A percentile compares a stretch with the other conserved stretches of the same genome.
phyloP scores from a whole-genome alignment of 1,140 invertebrate genomes.

The Holotrichia oblita region DNA sequence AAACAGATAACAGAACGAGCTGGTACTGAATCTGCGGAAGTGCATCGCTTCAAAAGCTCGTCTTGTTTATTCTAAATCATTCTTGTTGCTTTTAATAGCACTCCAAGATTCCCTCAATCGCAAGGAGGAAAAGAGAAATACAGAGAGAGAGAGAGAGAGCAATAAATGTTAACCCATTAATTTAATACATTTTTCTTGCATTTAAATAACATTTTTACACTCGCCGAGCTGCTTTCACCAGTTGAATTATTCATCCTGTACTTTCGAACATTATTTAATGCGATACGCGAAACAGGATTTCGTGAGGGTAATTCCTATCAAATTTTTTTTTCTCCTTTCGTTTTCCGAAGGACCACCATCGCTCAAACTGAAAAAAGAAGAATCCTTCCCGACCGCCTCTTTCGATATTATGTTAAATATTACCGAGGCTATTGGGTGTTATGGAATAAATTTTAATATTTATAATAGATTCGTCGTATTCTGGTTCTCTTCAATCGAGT shows the following conservation, averaged over 20 bases:
- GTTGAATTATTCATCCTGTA: background rate
- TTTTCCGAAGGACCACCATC: background rate
- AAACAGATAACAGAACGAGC: too few relatives aligned
- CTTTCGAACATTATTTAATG: conserved; percentile 21
- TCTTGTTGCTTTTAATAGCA: background rate
- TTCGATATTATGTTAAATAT: conserved; percentile 21
- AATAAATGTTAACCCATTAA: conserved; percentile 3
- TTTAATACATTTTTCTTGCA: conserved; percentile 13
- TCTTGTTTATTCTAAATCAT: background rate
- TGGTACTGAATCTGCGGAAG: too few relatives aligned
- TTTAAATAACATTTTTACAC: conserved; percentile 12
- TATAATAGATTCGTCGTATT: background rate
- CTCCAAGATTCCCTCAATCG: background rate
- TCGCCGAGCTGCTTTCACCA: background rate
- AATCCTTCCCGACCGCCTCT: background rate
- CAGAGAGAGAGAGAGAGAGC: background rate
- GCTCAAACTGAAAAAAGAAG: background rate
- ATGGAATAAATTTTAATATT: conserved; percentile 1
- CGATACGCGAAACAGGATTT: background rate
- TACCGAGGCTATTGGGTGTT: background rate
- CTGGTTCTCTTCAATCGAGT: background rate
- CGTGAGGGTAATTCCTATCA: conserved; percentile 15
- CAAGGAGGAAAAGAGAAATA: too few relatives aligned
- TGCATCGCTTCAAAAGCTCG: too few relatives aligned
- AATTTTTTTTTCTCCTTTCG: background rate